Evolutionary conservation across 1,140 invertebrate genomes (phyloP), one percentile per base, ranked within the genome.

Genomic region (Brachionus calyciflorus): DNA sequence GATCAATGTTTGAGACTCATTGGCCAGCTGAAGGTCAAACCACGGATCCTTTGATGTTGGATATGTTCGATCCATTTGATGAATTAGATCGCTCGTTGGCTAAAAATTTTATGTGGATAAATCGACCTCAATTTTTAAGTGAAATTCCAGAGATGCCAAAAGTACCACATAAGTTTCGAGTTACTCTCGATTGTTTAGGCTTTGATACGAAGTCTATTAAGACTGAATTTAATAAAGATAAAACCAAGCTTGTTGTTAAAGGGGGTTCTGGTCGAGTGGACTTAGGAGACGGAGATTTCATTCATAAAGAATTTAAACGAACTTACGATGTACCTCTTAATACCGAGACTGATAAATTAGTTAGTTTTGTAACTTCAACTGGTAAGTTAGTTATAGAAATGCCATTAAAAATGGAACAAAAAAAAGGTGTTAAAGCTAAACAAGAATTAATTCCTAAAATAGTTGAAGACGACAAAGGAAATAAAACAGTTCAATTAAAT

Each of bases 61-160:
- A 73, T 17, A 17, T 73, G 26, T 73, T 73, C 21, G 69, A 73
- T 48, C 69, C 69, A 37, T 73, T 51, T 51, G 69, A 73, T 26
- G 48, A 73, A 49, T 19, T 73, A 12, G 69, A 73, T 55, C n/a
- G 69, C 3, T 40, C 37, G 19, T 51, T 33, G 21, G 17, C 46
- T 0, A 49, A 26, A 30, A 73, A 73, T 24, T 51, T 73, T 21
- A 26, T 21, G 17, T 73, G 69, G 69, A 28, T 73, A 28, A 21
- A 30, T 14, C 14, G n/a, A 37, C 69, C 69, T 6, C 17, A 51
- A 21, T 73, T 73, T 73, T 21, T 51, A 1, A 40, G 6, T 12
- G 51, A 40, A 24, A 33, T 73, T 12, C 33, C 69, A 37, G 46
- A 73, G 19, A 33, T 33, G 0, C 69, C 69, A 10, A 37, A 46